These are phyloP conservation scores for Atherix ibis DNA, from an alignment of 2,888 invertebrate genomes.

Conservation along the genomic window DNA sequence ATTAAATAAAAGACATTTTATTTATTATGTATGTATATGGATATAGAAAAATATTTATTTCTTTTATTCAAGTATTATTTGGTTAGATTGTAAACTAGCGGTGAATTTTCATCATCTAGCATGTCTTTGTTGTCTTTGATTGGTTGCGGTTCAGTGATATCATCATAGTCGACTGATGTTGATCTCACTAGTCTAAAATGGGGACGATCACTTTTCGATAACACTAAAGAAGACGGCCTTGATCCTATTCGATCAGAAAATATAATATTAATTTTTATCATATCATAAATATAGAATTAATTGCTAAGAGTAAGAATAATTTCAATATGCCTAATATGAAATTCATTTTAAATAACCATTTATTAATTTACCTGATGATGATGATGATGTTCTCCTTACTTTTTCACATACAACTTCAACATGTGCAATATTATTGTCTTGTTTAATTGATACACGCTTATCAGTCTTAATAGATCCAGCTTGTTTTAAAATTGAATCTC, in stretches of 20 bases:
- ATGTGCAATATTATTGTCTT: slow-evolving; percentile 18
- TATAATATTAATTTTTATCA: background rate
- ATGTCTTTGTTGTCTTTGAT: slow-evolving; percentile 7
- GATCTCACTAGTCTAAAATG: slow-evolving; percentile 30
- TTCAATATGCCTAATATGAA: too few relatives aligned
- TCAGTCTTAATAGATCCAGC: slow-evolving; percentile 17
- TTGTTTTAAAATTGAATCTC: slow-evolving; percentile 30
- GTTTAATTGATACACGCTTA: slow-evolving; percentile 30
- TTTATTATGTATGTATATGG: too few relatives aligned
- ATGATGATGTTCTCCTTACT: slow-evolving; percentile 13
- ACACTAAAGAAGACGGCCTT: slow-evolving; percentile 29
- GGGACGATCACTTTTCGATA: slow-evolving; percentile 25
- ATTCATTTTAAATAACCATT: too few relatives aligned
- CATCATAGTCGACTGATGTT: slow-evolving; percentile 31
- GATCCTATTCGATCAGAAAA: slow-evolving; percentile 22
- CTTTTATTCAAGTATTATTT: slow-evolving; percentile 4
- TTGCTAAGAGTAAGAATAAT: too few relatives aligned
- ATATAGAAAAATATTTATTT: background rate
- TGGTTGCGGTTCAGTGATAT: slow-evolving; percentile 24
- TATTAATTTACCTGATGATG: slow-evolving; percentile 21
- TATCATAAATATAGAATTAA: too few relatives aligned
- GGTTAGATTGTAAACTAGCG: slow-evolving; percentile 25
- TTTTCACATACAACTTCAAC: slow-evolving; percentile 28
- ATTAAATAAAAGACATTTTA: too few relatives aligned
- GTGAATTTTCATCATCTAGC: slow-evolving; percentile 27